A percentile compares a stretch with the other conserved stretches of the same genome.
These are phyloP conservation scores for Eustalomyia histrio DNA, from an alignment of 2,888 invertebrate species.

Conservation along the genomic window DNA sequence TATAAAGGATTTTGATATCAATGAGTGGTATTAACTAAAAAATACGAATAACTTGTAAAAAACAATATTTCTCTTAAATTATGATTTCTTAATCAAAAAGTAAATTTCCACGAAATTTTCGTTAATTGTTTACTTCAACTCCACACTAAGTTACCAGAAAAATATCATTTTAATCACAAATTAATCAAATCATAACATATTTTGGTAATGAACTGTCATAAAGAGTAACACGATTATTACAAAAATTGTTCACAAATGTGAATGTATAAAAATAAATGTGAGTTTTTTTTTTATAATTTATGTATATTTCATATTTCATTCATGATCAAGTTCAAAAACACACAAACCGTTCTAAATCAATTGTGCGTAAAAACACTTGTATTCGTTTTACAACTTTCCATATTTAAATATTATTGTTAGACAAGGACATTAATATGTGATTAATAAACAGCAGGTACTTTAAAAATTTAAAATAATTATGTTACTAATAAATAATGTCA, in stretches of 20 bases:
- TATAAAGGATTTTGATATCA: too few relatives aligned
- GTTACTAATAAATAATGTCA: too few relatives aligned
- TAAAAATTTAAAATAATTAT: too few relatives aligned
- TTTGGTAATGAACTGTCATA: conserved; percentile 37
- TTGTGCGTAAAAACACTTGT: not conserved
- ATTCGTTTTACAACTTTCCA: not conserved
- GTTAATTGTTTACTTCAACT: too few relatives aligned
- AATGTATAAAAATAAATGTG: conserved; percentile 26
- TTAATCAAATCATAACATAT: conserved; percentile 9
- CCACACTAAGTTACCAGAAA: too few relatives aligned
- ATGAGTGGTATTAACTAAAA: too few relatives aligned
- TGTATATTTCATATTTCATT: conserved; percentile 12
- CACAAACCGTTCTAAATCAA: not conserved
- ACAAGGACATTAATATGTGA: not conserved
- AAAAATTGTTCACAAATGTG: conserved; percentile 37
- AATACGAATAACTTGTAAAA: too few relatives aligned
- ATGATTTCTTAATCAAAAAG: too few relatives aligned
- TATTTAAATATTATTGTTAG: not conserved
- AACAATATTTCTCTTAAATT: too few relatives aligned
- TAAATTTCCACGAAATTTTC: too few relatives aligned
- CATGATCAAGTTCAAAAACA: conserved; percentile 44
- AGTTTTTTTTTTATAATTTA: conserved; percentile 13
- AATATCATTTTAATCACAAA: not conserved
- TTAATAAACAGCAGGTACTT: conserved; percentile 1
- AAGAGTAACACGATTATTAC: conserved; percentile 24